phyloP scores from a whole-genome alignment of 2,888 invertebrate species.

The Xylota sylvarum region DNA sequence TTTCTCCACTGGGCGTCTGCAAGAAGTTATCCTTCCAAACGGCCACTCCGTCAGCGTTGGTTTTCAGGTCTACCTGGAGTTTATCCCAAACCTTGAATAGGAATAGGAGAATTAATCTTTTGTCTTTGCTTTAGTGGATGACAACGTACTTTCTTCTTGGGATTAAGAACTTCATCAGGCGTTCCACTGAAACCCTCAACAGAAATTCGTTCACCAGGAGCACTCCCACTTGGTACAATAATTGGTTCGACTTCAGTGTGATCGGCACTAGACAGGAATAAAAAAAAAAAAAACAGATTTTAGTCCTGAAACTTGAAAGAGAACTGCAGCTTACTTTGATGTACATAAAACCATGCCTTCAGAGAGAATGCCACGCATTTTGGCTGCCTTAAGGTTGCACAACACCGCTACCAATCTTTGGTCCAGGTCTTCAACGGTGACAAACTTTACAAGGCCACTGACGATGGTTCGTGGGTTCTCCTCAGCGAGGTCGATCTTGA shows the following conservation, averaged over 20 bases:
- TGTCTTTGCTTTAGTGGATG: background rate
- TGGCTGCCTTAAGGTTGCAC: slow-evolving; percentile 98
- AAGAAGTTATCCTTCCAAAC: slow-evolving; percentile 94
- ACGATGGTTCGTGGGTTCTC: slow-evolving; percentile 89
- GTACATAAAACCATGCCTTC: slow-evolving; percentile 98
- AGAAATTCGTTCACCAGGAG: slow-evolving; percentile 93
- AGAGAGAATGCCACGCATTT: slow-evolving; percentile 96
- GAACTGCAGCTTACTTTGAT: slow-evolving; percentile 87
- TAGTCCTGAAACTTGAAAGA: background rate
- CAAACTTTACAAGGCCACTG: slow-evolving; percentile 96
- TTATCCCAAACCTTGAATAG: slow-evolving; percentile 91
- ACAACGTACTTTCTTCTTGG: slow-evolving; percentile 93
- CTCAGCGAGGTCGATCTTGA: slow-evolving; percentile 96
- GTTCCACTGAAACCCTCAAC: slow-evolving; percentile 93
- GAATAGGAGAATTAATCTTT: background rate
- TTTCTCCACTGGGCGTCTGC: slow-evolving; percentile 90
- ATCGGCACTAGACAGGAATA: slow-evolving; percentile 88
- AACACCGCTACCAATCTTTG: slow-evolving; percentile 95
- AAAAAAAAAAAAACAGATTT: slow-evolving; percentile 51
- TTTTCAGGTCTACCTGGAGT: slow-evolving; percentile 91
- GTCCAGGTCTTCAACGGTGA: slow-evolving; percentile 95
- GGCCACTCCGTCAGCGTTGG: slow-evolving; percentile 89
- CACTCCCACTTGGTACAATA: slow-evolving; percentile 90
- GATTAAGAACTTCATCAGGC: slow-evolving; percentile 95
- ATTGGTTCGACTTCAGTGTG: slow-evolving; percentile 94